Conservation (phyloP, 2,888 invertebrate species). For the Dryobotodes eremita region DNA sequence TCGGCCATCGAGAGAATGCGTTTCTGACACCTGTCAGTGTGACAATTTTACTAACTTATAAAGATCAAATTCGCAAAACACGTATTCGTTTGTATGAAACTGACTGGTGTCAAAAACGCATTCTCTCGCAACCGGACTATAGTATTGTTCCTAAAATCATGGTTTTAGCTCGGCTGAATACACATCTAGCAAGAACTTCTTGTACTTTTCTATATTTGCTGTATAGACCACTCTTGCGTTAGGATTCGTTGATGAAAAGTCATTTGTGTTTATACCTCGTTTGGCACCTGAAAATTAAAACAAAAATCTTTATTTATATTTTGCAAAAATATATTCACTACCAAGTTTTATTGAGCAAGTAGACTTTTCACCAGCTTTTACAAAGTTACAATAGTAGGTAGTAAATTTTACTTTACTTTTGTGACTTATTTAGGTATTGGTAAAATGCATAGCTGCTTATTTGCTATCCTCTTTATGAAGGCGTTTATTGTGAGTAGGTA, state of each 20-base stretch:
- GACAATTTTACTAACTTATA: too few species aligned
- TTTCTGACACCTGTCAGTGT: too few species aligned
- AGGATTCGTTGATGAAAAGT: conserved; percentile 67
- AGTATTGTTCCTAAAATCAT: not conserved
- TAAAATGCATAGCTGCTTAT: not conserved
- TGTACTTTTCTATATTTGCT: conserved; percentile 68
- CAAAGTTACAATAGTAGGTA: not conserved
- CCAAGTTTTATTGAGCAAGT: not conserved
- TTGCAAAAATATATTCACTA: not conserved
- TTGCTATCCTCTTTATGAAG: not conserved
- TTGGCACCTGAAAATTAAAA: conserved; percentile 70
- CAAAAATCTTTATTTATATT: not conserved
- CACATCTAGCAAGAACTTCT: conserved; percentile 72
- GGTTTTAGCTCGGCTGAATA: conserved; percentile 72
- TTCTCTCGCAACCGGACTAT: too few species aligned
- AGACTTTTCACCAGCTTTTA: not conserved
- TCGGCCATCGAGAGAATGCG: too few species aligned
- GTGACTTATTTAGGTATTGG: not conserved
- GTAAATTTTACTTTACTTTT: not conserved
- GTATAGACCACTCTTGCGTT: conserved; percentile 71
- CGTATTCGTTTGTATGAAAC: too few species aligned
- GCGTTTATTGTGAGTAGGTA: not conserved
- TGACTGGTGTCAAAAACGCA: too few species aligned
- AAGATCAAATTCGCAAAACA: too few species aligned
- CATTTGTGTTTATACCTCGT: conserved; percentile 75